Conservation (phyloP, 1,140 invertebrate species). For the Eriocheir sinensis region DNA sequence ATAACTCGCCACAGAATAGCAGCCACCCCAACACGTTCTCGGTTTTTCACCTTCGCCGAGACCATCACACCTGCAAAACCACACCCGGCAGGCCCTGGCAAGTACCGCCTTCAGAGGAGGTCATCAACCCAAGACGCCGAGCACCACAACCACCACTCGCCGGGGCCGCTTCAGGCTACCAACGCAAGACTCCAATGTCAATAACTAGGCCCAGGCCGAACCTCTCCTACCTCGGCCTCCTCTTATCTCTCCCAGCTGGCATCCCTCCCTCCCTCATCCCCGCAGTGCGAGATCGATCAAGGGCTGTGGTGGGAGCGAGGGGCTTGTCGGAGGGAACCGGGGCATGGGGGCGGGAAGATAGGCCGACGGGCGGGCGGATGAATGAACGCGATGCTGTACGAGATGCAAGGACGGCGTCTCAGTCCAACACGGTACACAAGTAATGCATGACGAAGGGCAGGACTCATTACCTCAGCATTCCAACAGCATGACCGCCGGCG, state of each 20-base stretch:
- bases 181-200: conserved; percentile 7
- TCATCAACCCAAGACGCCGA: neutral
- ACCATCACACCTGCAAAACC: neutral
- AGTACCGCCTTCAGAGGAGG: neutral
- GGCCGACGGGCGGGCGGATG: neutral
- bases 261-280: conserved; percentile 18
- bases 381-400: neutral
- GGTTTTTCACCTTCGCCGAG: neutral
- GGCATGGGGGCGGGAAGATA: neutral
- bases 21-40: neutral
- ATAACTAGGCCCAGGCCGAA: neutral
- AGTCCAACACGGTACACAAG: neutral
- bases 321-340: neutral
- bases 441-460: neutral
- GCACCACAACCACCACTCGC: neutral
- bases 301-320: neutral
- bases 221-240: neutral
- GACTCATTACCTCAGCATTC: neutral
- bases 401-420: neutral
- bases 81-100: too few species aligned
- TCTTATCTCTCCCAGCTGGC: conserved; percentile 20
- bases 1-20: neutral
- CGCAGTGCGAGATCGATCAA: conserved; percentile 13
- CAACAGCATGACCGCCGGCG: neutral
- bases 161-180: neutral